phyloP scores from a whole-genome alignment of 2,113 vertebrate genomes.

The Orycteropus afer region DNA sequence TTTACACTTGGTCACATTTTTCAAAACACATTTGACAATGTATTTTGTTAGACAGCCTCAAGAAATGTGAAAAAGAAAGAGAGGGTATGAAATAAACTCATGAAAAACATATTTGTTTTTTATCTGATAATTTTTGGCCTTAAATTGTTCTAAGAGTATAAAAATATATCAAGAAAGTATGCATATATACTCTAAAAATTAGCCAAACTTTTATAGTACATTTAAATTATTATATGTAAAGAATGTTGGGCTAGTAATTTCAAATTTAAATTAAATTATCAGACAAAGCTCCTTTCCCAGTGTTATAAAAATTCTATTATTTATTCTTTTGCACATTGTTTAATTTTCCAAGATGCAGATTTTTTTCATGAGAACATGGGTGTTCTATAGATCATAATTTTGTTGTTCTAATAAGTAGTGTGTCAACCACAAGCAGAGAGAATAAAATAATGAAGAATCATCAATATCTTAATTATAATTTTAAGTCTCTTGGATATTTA shows the following conservation, averaged over 20 bases:
- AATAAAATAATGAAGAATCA: background rate
- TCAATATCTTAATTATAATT: background rate
- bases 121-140: background rate
- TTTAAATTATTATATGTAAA: background rate
- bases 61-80: background rate
- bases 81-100: background rate
- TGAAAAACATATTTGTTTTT: background rate
- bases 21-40: background rate
- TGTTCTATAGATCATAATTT: background rate
- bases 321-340: background rate
- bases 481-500: background rate
- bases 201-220: background rate
- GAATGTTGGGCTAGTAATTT: background rate
- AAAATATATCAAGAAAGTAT: background rate
- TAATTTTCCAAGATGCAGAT: background rate
- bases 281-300: background rate
- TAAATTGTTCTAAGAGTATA: background rate
- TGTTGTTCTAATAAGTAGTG: background rate
- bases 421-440: background rate
- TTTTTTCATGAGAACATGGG: background rate
- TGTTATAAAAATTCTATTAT: background rate
- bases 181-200: background rate
- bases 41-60: background rate
- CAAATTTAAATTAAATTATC: background rate
- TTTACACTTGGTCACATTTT: background rate